These are phyloP conservation scores for Eunapius fragilis DNA, from an alignment of 37 sponge, comb jelly and placozoan genomes.

Conservation along the genomic window DNA sequence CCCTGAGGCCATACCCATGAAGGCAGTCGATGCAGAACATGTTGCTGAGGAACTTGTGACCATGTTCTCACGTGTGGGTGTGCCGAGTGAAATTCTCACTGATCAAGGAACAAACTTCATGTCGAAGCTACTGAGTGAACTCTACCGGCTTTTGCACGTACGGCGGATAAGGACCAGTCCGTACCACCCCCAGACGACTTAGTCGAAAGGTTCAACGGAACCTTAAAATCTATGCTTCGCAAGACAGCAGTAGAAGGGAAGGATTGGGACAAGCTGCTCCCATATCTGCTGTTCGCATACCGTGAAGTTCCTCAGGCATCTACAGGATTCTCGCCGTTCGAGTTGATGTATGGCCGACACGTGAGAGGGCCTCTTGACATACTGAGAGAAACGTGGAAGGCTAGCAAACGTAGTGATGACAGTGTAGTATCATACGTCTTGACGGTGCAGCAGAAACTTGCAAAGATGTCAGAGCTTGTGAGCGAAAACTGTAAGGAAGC, in stretches of 20 bases:
- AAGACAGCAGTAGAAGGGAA: no score
- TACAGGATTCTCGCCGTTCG: no score
- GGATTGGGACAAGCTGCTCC: no score
- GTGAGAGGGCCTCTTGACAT: no score
- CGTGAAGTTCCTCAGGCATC: no score
- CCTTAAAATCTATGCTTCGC: no score
- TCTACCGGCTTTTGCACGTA: conserved; percentile 6
- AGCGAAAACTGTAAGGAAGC: conserved; percentile 17
- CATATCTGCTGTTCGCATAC: no score
- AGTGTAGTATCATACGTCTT: conserved; percentile 26
- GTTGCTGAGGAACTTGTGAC: conserved; percentile 28
- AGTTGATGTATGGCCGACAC: no score
- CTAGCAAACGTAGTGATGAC: neutral
- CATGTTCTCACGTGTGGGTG: conserved; percentile 28
- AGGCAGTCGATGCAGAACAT: conserved; percentile 31
- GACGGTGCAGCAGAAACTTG: conserved; percentile 6
- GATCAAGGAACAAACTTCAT: conserved; percentile 47
- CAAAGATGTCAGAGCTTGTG: conserved; percentile 23
- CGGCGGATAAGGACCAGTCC: no score
- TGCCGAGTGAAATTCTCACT: conserved; percentile 13
- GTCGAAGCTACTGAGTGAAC: neutral
- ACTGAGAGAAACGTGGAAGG: no score
- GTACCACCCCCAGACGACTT: no score
- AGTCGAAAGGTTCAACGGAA: no score
- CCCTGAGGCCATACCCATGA: conserved; percentile 27